Percentiles rank a stretch among this genome's conserved stretches.
Evolutionary conservation across 2,113 vertebrate species (phyloP).

Genomic region (Neolamprologus falcicula): DNA sequence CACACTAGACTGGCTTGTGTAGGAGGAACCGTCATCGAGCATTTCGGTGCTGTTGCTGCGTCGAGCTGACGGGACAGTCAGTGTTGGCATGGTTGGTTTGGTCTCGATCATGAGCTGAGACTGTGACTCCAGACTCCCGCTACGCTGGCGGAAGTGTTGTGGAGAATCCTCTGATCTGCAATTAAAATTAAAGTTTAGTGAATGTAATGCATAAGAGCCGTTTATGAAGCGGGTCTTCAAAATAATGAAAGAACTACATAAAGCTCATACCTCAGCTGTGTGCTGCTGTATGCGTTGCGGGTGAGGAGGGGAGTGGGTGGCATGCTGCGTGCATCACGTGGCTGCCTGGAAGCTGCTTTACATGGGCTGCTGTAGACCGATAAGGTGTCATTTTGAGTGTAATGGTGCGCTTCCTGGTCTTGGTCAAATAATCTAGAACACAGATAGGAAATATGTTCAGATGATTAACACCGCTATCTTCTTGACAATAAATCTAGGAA

Average conservation of each 20-base stretch:
- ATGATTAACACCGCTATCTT: not conserved
- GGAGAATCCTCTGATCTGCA: conserved; percentile 75
- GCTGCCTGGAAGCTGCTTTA: conserved; percentile 74
- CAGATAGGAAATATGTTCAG: conserved; percentile 31
- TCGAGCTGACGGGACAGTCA: conserved; percentile 71
- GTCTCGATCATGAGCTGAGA: conserved; percentile 73
- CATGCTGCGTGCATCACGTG: conserved; percentile 84
- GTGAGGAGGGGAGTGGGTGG: conserved; percentile 89
- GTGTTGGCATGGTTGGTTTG: conserved; percentile 63
- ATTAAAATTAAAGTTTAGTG: not conserved
- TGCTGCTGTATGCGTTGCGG: conserved; percentile 92
- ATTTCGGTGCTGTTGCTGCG: conserved; percentile 94
- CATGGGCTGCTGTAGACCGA: conserved; percentile 85
- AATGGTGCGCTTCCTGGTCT: conserved; percentile 38
- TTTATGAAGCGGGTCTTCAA: not conserved
- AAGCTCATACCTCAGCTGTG: conserved; percentile 79
- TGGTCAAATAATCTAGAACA: conserved; percentile 44
- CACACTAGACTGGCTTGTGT: conserved; percentile 92
- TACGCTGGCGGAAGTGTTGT: conserved; percentile 83
- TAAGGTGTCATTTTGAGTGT: conserved; percentile 69
- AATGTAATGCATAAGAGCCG: not conserved
- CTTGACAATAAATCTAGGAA: not conserved
- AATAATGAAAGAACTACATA: not conserved
- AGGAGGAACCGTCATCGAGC: conserved; percentile 90
- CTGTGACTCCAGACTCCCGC: conserved; percentile 92